These are phyloP conservation scores for Hippopotamyrus pictus DNA, from an alignment of 2,797 vertebrate genomes.

Conservation along the genomic window DNA sequence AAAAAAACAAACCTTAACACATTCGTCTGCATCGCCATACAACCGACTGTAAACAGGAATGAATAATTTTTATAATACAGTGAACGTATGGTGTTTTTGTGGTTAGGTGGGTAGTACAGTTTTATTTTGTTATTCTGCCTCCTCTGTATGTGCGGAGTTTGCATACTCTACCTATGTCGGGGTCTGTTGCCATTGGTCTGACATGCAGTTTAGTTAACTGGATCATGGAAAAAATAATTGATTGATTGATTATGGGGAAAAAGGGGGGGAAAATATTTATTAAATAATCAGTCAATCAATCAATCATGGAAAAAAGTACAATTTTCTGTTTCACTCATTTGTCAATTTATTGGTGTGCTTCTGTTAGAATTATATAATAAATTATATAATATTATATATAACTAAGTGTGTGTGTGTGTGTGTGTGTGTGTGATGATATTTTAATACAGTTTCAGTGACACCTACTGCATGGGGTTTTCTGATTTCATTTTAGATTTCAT, in stretches of 20 bases:
- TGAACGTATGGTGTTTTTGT: neutral
- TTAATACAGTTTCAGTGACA: neutral
- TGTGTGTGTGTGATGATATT: neutral
- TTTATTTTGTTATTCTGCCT: neutral
- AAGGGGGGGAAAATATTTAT: neutral
- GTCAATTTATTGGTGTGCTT: neutral
- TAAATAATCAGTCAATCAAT: neutral
- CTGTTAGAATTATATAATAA: too few relatives aligned
- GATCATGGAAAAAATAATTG: neutral
- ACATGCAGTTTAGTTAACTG: neutral
- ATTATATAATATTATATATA: too few relatives aligned
- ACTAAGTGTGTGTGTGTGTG: too few relatives aligned
- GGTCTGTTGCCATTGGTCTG: neutral
- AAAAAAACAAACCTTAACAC: neutral
- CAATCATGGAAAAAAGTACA: neutral
- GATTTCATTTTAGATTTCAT: neutral
- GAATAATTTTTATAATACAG: neutral
- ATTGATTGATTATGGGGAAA: neutral
- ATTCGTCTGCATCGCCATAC: neutral
- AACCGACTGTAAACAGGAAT: neutral
- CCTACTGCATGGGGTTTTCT: neutral
- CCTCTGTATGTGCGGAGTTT: neutral
- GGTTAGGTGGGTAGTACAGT: neutral
- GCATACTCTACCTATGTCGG: neutral
- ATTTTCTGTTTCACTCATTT: neutral